These are phyloP conservation scores for Synergus gifuensis DNA, from an alignment of 2,888 invertebrate species.

Conservation along the genomic window DNA sequence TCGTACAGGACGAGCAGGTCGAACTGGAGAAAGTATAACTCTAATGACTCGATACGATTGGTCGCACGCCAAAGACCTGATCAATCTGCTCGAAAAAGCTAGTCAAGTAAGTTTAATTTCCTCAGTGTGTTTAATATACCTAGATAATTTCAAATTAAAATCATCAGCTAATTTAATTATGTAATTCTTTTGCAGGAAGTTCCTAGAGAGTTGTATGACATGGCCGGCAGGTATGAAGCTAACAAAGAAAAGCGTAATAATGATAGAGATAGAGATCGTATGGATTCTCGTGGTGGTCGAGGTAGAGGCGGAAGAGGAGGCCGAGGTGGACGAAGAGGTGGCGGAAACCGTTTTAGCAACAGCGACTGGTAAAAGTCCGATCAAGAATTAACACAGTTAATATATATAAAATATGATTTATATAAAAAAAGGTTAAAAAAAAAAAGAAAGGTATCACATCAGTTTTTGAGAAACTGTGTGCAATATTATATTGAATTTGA, in stretches of 20 bases:
- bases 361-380: constrained; percentile 16
- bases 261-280: constrained; percentile 78
- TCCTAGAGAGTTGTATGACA: constrained; percentile 85
- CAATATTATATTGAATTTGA: constrained; percentile 28
- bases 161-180: background rate
- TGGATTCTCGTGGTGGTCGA: constrained; percentile 75
- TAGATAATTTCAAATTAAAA: too few species aligned
- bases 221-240: constrained; percentile 87
- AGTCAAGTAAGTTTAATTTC: constrained; percentile 80
- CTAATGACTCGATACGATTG: constrained; percentile 90
- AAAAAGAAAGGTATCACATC: background rate
- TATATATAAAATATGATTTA: constrained; percentile 7
- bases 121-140: too few species aligned
- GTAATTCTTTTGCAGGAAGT: constrained; percentile 80
- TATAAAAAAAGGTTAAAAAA: background rate
- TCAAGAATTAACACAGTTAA: background rate
- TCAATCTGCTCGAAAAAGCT: constrained; percentile 92
- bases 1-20: constrained; percentile 95
- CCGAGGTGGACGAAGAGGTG: constrained; percentile 53
- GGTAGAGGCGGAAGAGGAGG: constrained; percentile 60
- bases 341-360: constrained; percentile 49
- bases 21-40: constrained; percentile 89
- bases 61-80: constrained; percentile 89
- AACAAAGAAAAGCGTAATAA: constrained; percentile 83
- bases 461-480: constrained; percentile 30